Evolutionary conservation across 53 echinoderm and acorn worm genomes (phyloP), one percentile per base, ranked within the genome.

Genomic region (Mesocentrotus franciscanus): DNA sequence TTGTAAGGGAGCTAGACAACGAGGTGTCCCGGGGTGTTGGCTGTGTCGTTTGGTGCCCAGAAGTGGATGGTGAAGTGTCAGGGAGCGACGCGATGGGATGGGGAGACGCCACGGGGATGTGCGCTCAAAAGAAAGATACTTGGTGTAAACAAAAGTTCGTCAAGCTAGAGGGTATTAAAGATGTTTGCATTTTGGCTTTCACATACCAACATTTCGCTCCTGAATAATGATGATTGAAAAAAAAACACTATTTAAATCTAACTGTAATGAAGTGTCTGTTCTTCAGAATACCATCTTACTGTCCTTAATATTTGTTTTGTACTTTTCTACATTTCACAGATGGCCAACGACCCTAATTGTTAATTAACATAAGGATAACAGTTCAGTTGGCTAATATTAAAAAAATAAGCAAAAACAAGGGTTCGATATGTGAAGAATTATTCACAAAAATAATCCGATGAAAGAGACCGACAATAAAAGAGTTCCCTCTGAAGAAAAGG

Each of bases 111-210:
- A 29, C 62, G 90, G 15, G 60, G 59, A 61, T 17, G 27, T 27
- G 90, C 90, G 62, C 68, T 92, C 92, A 92, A 70, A 87, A 92
- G 39, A 92, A 66, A 66, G 39, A 35, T 61, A 90, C 61, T 90
- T 16, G 29, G 60, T 90, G n/a, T 60, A 60, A 60, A 90, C 90
- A 60, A 61, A 2, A 90, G 33, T 90, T n/a, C 32, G 55, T 60
- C 17, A 14, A 58, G 60, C 90, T 58, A 90, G 90, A 22, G 30
- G 61, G 61, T 8, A 27, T 90, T 90, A 16, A 90, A 29, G 13
- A 60, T 90, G 90, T 90, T 58, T 90, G 60, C 14, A 16, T 61
- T 32, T 32, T 59, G 90, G 58, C 85, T 85, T 90, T 59, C 29
- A 27, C 58, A 60, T 58, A n/a, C 58, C 30, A 58, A 60, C 60